Base-by-base conservation (phyloP, 2,888 invertebrate genomes). In the Lasioglossum zephyrum region DNA sequence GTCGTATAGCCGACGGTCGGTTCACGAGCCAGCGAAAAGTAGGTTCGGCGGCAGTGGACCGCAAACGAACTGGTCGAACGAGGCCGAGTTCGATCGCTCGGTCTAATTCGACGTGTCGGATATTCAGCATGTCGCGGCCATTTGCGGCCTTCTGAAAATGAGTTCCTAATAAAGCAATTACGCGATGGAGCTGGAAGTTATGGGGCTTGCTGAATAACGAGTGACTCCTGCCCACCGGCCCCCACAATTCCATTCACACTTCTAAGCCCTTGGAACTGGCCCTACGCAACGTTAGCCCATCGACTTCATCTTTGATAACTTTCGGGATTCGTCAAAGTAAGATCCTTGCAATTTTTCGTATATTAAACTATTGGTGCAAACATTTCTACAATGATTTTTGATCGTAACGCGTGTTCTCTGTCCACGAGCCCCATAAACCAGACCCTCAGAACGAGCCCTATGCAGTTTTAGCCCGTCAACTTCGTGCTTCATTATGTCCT, bases 141-240 rank as follows among this genome's bases (percentile, higher is more conserved):
- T 79, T 88, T 77, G 78, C 82, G 80, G 77, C 39, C 26, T 13
- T 74, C 81, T 79, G 86, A 89, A 87, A 92, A 92, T 91, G 90
- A 92, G 91, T 91, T 89, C 89, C 91, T 92, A 91, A 92, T 92
- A 90, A 92, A 92, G 90, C 92, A 92, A 92, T 93, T 92, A 91
- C 85, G 84, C 82, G 88, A 84, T 79, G 86, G 78, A 90, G 75
- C 79, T n/a, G 53, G 78, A 88, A 91, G 87, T 91, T 92, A 89
- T 87, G 81, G 84, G 4, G 11, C 82, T 85, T 70, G 72, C 60
- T 36, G 85, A 63, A 82, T 72, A 75, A 90, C 88, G 82, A 85
- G 83, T 78, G 80, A 70, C 85, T 89, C 87, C 80, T 78, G 63
- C 3, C 39, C 36, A 8, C 47, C 44, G 8, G 72, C 57, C 81